Percentiles rank a stretch among this genome's conserved stretches.
These are phyloP conservation scores for Eulemur albifrons DNA, from an alignment of 2,797 vertebrate genomes.

Conservation along the genomic window DNA sequence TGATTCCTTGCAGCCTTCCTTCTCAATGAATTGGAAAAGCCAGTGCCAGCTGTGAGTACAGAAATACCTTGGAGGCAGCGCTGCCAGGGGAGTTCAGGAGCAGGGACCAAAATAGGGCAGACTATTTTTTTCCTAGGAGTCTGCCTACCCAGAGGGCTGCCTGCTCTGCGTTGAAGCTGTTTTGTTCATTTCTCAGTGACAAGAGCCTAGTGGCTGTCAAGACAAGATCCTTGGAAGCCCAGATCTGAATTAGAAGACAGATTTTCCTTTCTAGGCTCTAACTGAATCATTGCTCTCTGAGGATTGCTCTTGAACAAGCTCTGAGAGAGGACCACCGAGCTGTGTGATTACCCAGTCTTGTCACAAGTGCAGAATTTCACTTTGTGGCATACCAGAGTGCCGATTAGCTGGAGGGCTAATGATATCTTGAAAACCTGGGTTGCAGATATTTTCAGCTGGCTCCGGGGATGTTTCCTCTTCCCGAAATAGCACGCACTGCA, in stretches of 20 bases:
- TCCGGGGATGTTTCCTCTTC: background rate
- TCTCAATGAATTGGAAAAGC: conserved; percentile 54
- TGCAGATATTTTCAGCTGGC: conserved; percentile 20
- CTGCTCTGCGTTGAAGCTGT: background rate
- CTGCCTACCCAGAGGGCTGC: conserved; percentile 37
- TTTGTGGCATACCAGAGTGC: background rate
- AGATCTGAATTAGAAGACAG: conserved; percentile 4
- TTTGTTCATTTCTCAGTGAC: conserved; percentile 63
- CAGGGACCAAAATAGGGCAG: conserved; percentile 46
- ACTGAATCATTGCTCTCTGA: background rate
- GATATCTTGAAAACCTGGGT: background rate
- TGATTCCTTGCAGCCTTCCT: background rate
- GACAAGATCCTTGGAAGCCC: conserved; percentile 31
- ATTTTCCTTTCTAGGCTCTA: background rate
- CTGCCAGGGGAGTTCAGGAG: conserved; percentile 49
- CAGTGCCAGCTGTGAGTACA: background rate
- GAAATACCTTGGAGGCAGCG: conserved; percentile 50
- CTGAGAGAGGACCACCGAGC: background rate
- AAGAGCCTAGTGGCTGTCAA: conserved; percentile 12
- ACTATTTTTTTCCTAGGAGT: conserved; percentile 50
- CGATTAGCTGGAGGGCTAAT: background rate
- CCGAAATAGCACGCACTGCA: background rate
- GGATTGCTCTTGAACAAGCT: conserved; percentile 21
- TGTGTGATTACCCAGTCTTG: background rate
- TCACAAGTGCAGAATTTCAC: background rate